Evolutionary conservation across 2,888 invertebrate genomes (phyloP).

Genomic region (Rotaria sp.): DNA sequence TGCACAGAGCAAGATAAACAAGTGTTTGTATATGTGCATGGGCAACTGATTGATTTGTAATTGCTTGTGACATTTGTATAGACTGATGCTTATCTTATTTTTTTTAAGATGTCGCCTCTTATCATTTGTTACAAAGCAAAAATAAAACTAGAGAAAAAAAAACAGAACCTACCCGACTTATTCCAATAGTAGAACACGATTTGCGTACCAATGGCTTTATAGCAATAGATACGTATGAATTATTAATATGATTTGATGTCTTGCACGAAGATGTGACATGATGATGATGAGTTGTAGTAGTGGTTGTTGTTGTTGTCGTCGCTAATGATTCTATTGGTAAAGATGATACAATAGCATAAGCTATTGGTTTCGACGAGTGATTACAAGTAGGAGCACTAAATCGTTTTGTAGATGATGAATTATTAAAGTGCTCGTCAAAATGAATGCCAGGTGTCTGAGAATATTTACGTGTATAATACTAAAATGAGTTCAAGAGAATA

Average conservation of each 20-base stretch:
- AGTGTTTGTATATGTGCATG: not conserved
- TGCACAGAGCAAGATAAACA: not conserved
- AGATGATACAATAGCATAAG: not conserved
- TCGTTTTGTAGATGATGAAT: not conserved
- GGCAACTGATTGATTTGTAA: not conserved
- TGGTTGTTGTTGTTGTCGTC: not conserved
- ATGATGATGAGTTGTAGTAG: not conserved
- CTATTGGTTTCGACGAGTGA: not conserved
- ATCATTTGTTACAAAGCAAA: not conserved
- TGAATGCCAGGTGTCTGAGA: not conserved
- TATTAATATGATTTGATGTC: not conserved
- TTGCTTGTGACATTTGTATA: not conserved
- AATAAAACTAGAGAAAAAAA: not conserved
- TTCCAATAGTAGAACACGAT: not conserved
- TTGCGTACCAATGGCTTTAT: not conserved
- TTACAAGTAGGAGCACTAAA: not conserved
- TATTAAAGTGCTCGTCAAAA: not conserved
- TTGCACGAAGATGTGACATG: not conserved
- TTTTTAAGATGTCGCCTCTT: not conserved
- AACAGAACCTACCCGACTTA: not conserved
- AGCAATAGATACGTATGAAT: not conserved
- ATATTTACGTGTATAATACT: conserved; percentile 27
- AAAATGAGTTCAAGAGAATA: not conserved
- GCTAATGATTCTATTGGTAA: not conserved
- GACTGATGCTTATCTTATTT: not conserved